Evolutionary conservation across 92 coral and sea anemone genomes (phyloP).

Genomic region (Muricea muricata): DNA sequence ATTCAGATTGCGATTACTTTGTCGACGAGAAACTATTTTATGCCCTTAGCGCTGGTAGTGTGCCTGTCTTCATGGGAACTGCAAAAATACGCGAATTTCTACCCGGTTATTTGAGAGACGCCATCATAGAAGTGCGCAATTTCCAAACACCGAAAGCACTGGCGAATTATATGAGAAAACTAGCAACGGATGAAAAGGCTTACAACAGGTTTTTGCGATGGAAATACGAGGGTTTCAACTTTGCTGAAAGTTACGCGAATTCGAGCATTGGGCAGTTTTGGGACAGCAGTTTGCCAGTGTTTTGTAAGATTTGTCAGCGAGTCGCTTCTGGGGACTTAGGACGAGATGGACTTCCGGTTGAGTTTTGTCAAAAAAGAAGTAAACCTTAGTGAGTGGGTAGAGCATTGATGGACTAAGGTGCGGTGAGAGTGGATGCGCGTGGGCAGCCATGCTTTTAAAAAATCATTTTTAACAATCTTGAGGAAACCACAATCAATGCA

Average conservation of each 20-base stretch:
- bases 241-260: background rate
- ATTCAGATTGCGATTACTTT: constrained; percentile 78
- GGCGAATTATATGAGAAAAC: constrained; percentile 58
- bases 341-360: constrained; percentile 9
- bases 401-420: background rate
- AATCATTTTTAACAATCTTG: too few species aligned
- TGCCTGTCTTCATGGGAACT: constrained; percentile 78
- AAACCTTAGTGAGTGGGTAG: background rate
- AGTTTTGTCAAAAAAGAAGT: background rate
- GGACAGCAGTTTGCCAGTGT: constrained; percentile 16
- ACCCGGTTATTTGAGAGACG: constrained; percentile 53
- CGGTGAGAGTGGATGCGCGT: too few species aligned
- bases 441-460: too few species aligned
- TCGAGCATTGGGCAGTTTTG: constrained; percentile 1
- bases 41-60: constrained; percentile 71
- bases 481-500: too few species aligned
- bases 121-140: constrained; percentile 69
- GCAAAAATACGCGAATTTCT: constrained; percentile 70
- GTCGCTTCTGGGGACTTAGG: background rate
- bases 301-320: constrained; percentile 36
- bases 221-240: constrained; percentile 65
- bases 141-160: constrained; percentile 63
- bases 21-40: constrained; percentile 70
- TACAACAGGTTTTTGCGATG: constrained; percentile 65
- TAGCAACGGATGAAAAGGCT: constrained; percentile 60